Base-by-base conservation (phyloP, 2,888 invertebrate species). In the Drosophila paranaensis region DNA sequence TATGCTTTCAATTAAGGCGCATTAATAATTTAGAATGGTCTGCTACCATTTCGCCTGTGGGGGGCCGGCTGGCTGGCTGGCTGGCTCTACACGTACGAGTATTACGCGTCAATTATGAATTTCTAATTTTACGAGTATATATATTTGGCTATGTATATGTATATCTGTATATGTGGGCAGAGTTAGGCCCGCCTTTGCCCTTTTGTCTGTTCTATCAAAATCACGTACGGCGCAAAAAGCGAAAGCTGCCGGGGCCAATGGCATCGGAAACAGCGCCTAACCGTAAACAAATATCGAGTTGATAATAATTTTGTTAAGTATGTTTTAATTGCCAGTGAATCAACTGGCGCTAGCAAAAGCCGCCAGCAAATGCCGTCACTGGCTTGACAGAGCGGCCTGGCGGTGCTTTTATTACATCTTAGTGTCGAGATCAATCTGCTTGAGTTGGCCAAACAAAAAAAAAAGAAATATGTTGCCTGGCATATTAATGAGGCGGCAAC, bases 171-270 rank as follows among this genome's bases (percentile, higher is more conserved):
- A 14, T 51, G 6, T 11, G 48, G n/a, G 2, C 50, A 9, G 39
- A 8, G 33, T 39, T 33, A 27, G 37, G 37, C 53, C 27, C 39
- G 46, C 46, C 57, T 37, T n/a, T 56, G 30, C 58, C 64, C 66
- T 37, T 46, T 33, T n/a, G 40, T 13, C 53, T 51, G 65, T 76
- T 82, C 80, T 80, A 71, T 84, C 54, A 45, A 73, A 68, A 76
- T 80, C 85, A 85, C 87, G 85, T 87, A 85, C 73, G 62, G 56
- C 37, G 30, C 43, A 79, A 88, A 91, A 91, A 91, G 91, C 91
- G 91, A 91, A 91, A 91, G 91, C 91, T 82, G 57, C 74, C 61
- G 51, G 78, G 85, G 91, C 86, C 91, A 91, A 78, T 91, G 91
- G 77, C 91, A 77, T 90, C 81, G 89, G 85, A 84, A 90, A 83